phyloP scores from a whole-genome alignment of 2,888 invertebrate genomes.

The Acleris emargana region DNA sequence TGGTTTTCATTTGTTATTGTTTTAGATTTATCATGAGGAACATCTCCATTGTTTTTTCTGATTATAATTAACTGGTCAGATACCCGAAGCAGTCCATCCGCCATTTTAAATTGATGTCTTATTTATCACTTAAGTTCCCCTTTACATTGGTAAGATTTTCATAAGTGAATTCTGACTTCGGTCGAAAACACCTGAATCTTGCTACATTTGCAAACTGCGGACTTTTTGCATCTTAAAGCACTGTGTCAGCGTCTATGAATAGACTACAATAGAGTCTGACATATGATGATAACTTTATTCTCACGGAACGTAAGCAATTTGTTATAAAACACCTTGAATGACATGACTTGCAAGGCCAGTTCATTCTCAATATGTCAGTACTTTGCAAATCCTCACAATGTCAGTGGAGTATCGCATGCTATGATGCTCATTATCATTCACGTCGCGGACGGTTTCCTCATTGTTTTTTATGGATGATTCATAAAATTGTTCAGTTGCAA shows the following conservation, averaged over 20 bases:
- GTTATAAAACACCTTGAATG: background rate
- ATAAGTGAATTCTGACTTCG: too few relatives aligned
- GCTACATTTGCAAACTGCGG: too few relatives aligned
- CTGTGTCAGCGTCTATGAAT: too few relatives aligned
- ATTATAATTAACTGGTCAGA: too few relatives aligned
- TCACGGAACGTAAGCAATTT: too few relatives aligned
- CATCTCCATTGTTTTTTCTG: too few relatives aligned
- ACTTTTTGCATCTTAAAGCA: too few relatives aligned
- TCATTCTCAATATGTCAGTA: constrained; percentile 12
- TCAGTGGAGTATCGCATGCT: constrained; percentile 42
- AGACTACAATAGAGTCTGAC: too few relatives aligned
- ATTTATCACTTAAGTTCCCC: background rate
- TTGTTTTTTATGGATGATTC: constrained; percentile 63
- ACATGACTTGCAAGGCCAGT: constrained; percentile 21
- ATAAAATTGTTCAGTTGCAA: constrained; percentile 40
- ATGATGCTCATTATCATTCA: constrained; percentile 58
- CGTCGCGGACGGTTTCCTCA: constrained; percentile 57
- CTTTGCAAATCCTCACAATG: constrained; percentile 37
- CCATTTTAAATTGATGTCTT: background rate
- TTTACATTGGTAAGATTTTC: too few relatives aligned
- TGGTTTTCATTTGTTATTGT: background rate
- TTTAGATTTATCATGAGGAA: background rate
- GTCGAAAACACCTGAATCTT: too few relatives aligned
- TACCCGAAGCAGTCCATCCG: too few relatives aligned
- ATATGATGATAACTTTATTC: too few relatives aligned